These are phyloP conservation scores for Oncorhynchus kisutch DNA, from an alignment of 2,113 vertebrate species.

Conservation along the genomic window DNA sequence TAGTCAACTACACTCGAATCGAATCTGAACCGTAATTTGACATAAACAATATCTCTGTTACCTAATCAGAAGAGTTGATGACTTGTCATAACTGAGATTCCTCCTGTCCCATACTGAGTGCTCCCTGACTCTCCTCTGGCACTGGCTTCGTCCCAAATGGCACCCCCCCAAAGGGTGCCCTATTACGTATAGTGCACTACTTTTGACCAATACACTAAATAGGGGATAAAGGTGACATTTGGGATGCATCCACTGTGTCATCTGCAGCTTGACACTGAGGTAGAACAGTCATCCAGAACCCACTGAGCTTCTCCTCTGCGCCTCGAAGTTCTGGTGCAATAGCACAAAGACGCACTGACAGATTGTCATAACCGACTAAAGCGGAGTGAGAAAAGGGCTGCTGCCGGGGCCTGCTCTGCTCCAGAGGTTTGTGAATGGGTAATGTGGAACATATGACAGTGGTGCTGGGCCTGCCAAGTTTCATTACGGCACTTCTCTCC, in stretches of 20 bases:
- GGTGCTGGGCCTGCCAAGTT: conserved; percentile 73
- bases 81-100: conserved; percentile 29
- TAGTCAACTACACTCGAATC: conserved; percentile 45
- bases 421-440: conserved; percentile 67
- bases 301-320: conserved; percentile 33
- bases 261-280: conserved; percentile 24
- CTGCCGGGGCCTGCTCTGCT: conserved; percentile 46
- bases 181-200: too few relatives aligned
- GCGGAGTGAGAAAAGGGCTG: conserved; percentile 48
- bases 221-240: too few relatives aligned
- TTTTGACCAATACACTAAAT: too few relatives aligned
- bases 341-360: conserved; percentile 67
- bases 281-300: conserved; percentile 46
- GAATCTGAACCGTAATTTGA: conserved; percentile 45
- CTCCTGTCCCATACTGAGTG: not conserved
- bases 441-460: conserved; percentile 84
- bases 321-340: conserved; percentile 44
- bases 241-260: too few relatives aligned
- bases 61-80: conserved; percentile 46
- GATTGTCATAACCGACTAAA: conserved; percentile 65
- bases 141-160: too few relatives aligned
- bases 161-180: too few relatives aligned
- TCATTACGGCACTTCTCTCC: conserved; percentile 77
- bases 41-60: conserved; percentile 44
- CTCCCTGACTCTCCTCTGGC: not conserved